Percentiles rank a stretch among this genome's conserved stretches.
Conservation (phyloP, 2,797 vertebrate species). For the Ptychobarbus kaznakovi region DNA sequence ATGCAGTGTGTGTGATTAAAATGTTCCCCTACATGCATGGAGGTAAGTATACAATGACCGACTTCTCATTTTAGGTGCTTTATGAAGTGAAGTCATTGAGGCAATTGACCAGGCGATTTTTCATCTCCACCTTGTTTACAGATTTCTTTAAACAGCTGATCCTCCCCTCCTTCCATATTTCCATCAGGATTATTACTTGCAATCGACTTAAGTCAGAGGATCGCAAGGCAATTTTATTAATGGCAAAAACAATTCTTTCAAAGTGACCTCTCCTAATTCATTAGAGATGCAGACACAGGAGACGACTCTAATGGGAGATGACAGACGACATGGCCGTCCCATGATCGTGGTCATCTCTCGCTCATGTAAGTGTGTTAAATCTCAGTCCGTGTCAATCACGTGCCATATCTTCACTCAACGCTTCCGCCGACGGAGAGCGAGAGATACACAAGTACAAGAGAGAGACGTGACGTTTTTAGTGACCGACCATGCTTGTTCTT, state of each 20-base stretch:
- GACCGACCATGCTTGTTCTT: not conserved
- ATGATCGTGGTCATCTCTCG: not conserved
- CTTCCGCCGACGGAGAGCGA: not conserved
- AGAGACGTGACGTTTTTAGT: not conserved
- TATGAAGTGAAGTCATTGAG: conserved; percentile 6
- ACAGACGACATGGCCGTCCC: conserved; percentile 13
- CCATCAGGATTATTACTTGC: conserved; percentile 44
- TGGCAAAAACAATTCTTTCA: conserved; percentile 45
- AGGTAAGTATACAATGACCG: not conserved
- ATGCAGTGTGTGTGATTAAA: too few species aligned
- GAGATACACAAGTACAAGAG: not conserved
- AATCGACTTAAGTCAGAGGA: conserved; percentile 28
- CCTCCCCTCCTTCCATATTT: conserved; percentile 26
- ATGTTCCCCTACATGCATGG: too few species aligned
- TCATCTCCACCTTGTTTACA: conserved; percentile 19
- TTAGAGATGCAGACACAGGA: conserved; percentile 56
- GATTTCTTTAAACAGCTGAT: conserved; percentile 15
- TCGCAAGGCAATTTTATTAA: conserved; percentile 56
- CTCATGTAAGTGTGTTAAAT: conserved; percentile 51
- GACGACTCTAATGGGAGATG: conserved; percentile 34
- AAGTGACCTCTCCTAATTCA: conserved; percentile 63
- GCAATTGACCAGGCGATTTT: not conserved
- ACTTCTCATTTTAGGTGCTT: not conserved
- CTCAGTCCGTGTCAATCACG: conserved; percentile 24
- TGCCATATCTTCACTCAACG: not conserved